These are phyloP conservation scores for Dasyornis broadbenti DNA, from an alignment of 2,113 vertebrate genomes.

Conservation along the genomic window DNA sequence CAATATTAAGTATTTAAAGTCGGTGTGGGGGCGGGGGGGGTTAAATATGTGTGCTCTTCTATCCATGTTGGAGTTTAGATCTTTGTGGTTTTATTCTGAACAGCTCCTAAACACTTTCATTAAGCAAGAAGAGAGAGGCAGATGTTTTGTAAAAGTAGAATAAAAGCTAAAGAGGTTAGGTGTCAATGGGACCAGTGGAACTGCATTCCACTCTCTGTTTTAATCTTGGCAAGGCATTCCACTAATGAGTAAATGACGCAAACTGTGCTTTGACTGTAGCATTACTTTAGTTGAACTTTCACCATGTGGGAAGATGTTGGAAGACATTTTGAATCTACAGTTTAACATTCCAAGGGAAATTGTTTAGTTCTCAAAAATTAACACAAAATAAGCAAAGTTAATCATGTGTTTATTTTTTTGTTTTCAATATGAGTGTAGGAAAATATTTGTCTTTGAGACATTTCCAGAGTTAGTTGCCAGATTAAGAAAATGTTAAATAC, in stretches of 20 bases:
- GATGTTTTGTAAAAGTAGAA: neutral
- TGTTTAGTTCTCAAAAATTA: neutral
- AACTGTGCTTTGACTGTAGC: neutral
- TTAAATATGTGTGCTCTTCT: neutral
- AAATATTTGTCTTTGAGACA: neutral
- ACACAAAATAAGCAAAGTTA: neutral
- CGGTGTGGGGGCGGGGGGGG: fast-evolving
- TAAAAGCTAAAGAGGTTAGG: neutral
- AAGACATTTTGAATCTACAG: neutral
- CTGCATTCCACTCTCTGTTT: neutral
- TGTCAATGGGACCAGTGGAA: neutral
- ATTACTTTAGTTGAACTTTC: neutral
- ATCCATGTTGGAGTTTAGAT: neutral
- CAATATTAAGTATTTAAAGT: neutral
- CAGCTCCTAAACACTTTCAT: neutral
- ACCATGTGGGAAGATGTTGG: neutral
- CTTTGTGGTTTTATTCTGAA: neutral
- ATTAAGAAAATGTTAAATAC: neutral
- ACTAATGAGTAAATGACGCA: neutral
- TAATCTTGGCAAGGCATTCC: neutral
- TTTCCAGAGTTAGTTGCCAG: neutral
- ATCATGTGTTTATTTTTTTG: neutral
- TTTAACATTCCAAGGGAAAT: neutral
- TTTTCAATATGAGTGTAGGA: neutral
- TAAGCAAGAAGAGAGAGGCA: neutral